Percentiles rank a stretch among this genome's conserved stretches.
phyloP scores from a whole-genome alignment of 1,140 invertebrate species.

The Xylocopa sonorina region DNA sequence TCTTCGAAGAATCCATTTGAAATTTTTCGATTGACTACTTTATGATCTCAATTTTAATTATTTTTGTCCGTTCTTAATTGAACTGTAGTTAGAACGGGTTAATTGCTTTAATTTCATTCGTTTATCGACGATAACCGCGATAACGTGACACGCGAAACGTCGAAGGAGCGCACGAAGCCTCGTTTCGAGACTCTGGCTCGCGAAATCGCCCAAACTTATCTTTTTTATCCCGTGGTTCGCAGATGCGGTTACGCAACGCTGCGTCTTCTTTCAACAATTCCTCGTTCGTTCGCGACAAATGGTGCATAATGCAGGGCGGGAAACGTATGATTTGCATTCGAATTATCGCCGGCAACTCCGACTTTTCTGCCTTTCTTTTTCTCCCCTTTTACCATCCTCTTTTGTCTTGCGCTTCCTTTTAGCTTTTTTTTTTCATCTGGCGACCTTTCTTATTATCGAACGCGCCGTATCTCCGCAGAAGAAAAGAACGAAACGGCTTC shows the following conservation, averaged over 20 bases:
- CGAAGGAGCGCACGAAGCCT: neutral
- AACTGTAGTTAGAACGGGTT: no score
- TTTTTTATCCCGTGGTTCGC: neutral
- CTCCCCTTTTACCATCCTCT: neutral
- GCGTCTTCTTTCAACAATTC: conserved; percentile 16
- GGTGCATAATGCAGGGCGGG: conserved; percentile 52
- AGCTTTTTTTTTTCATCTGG: conserved; percentile 5
- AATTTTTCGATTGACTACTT: no score
- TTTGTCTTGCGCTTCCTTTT: no score
- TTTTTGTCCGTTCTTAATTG: no score
- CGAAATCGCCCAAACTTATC: neutral
- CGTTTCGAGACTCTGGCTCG: neutral
- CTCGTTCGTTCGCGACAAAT: neutral
- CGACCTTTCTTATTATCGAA: neutral
- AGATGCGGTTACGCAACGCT: conserved; percentile 16
- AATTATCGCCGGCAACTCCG: conserved; percentile 37
- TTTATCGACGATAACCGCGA: no score
- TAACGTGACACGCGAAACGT: neutral
- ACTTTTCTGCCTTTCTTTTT: conserved; percentile 6
- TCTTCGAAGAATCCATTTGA: no score
- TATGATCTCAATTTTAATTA: no score
- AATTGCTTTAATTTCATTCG: no score
- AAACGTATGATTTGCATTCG: conserved; percentile 59
- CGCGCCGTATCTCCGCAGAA: neutral
- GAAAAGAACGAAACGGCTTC: conserved; percentile 12